A percentile compares a stretch with the other conserved stretches of the same genome.
phyloP scores from a whole-genome alignment of 2,888 invertebrate genomes.

The Apotomis betuletana region DNA sequence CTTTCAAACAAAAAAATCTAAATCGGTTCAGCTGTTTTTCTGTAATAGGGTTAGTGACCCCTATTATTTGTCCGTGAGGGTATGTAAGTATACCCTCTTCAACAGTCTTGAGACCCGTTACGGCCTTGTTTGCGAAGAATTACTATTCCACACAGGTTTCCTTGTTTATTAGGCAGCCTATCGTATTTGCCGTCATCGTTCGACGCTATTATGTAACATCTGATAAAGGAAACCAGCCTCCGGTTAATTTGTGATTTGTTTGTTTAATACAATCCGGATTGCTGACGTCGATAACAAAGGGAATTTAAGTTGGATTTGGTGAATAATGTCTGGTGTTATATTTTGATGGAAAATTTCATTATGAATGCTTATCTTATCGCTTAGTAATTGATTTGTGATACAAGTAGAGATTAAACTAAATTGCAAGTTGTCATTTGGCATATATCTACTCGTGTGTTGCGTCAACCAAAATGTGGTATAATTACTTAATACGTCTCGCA shows the following conservation, averaged over 20 bases:
- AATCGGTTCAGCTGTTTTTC: no score
- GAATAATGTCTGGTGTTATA: neutral
- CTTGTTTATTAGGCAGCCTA: slow-evolving; percentile 2
- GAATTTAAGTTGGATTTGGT: neutral
- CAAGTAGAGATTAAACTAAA: slow-evolving; percentile 25
- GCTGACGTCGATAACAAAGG: slow-evolving; percentile 1
- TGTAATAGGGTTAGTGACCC: no score
- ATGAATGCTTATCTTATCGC: slow-evolving; percentile 31
- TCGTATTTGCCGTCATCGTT: slow-evolving; percentile 12
- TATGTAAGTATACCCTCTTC: neutral
- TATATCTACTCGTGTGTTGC: slow-evolving; percentile 4
- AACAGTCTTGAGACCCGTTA: slow-evolving; percentile 7
- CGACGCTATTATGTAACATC: neutral
- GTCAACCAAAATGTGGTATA: no score
- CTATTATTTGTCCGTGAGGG: neutral
- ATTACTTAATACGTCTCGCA: no score
- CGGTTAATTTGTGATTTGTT: slow-evolving; percentile 15
- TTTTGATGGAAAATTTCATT: slow-evolving; percentile 22
- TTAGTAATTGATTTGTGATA: slow-evolving; percentile 23
- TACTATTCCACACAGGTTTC: slow-evolving; percentile 17
- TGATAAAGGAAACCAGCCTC: slow-evolving; percentile 15
- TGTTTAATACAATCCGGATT: neutral
- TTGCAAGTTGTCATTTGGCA: neutral
- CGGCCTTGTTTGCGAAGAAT: slow-evolving; percentile 24
- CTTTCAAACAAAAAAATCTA: no score